Percentiles rank a stretch among this genome's conserved stretches.
phyloP scores from a whole-genome alignment of 2,113 vertebrate species.

The Geococcyx californianus region DNA sequence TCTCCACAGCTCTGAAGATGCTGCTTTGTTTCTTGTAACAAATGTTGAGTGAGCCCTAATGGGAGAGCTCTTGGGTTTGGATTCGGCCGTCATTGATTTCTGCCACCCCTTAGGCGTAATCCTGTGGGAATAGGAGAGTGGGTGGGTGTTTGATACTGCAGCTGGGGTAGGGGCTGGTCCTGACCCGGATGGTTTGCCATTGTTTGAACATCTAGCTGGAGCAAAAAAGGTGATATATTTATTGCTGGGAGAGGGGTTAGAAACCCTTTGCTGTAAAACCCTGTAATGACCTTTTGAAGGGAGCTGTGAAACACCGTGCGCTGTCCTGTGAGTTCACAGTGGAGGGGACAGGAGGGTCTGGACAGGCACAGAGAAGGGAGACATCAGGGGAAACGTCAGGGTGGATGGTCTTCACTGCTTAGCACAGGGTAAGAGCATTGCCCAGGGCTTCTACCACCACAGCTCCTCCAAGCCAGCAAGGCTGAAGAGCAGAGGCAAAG shows the following conservation, averaged over 20 bases:
- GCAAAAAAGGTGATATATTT: neutral
- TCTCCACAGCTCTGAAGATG: neutral
- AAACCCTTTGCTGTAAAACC: neutral
- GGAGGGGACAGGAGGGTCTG: neutral
- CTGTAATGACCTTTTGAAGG: neutral
- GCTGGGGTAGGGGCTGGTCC: neutral
- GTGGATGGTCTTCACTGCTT: neutral
- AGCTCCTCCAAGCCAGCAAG: neutral
- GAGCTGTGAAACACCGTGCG: accelerated
- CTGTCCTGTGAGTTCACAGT: accelerated
- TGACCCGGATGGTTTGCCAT: neutral
- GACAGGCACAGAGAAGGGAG: neutral
- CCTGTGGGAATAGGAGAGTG: neutral
- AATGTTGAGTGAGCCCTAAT: neutral
- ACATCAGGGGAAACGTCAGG: neutral
- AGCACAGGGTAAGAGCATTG: neutral
- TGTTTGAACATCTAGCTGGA: neutral
- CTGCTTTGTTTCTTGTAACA: neutral
- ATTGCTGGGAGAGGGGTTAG: neutral
- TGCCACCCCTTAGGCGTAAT: neutral
- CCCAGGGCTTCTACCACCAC: neutral
- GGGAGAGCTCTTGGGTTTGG: neutral
- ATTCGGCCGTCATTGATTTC: neutral
- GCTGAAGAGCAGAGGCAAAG: neutral
- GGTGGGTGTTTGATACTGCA: neutral